Evolutionary conservation across 2,113 vertebrate genomes (phyloP), one percentile per base, ranked within the genome.

Genomic region (Stigmatopora nigra): DNA sequence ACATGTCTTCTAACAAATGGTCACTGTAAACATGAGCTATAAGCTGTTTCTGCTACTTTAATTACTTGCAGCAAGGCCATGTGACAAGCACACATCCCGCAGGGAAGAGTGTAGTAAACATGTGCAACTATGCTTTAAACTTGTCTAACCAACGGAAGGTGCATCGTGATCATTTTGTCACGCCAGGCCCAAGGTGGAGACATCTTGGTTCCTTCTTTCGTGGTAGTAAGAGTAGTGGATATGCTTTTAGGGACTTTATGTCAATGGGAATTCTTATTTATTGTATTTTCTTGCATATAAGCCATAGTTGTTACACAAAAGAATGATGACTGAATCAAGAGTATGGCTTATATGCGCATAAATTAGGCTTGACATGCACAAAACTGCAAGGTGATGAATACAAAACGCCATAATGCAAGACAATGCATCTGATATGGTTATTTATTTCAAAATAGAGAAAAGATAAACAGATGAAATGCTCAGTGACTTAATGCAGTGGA

Each of bases 11-110:
- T 36, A 48, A 53, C 61, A 36, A 69, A 36, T 20, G 67, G 41
- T 59, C 49, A 70, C 45, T 44, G 15, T 71, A 53, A 57, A 78
- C 61, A 64, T 67, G 44, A 69, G 53, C 52, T 52, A 16, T 61
- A 48, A 6, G 8, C 36, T 57, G 59, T 56, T 44, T 46, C 52
- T 72, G 61, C 63, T 64, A 53, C 57, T 61, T 17, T 16, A 11
- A 45, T 58, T 25, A 44, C 61, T 55, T 36, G n/a, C 44, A 65
- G 8, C 13, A 41, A 44, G 3, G 46, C 25, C 14, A 5, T 31
- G 19, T 17, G 22, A 46, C 20, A 22, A 20, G 56, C 61, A 20
- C 14, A 53, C 45, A 22, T 58, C 53, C 46, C 57, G 53, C 19
- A 53, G 59, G 62, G 59, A 17, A 0, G 44, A 36, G 4, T 0